A percentile compares a stretch with the other conserved stretches of the same genome.
Conservation (phyloP, 1,140 invertebrate genomes). For the Cataglyphis hispanica region DNA sequence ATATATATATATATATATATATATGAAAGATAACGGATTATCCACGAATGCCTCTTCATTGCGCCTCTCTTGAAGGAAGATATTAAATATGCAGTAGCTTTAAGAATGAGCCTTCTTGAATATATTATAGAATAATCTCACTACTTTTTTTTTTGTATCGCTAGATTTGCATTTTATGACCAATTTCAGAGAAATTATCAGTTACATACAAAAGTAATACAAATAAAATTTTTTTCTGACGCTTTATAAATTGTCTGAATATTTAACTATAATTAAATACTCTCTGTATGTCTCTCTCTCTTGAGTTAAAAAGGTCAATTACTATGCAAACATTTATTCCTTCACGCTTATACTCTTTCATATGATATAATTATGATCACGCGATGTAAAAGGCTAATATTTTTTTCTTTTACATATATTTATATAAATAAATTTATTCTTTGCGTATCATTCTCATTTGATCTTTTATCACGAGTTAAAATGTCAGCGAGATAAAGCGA, state of each 20-base stretch:
- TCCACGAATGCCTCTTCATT: neutral
- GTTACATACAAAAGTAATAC: neutral
- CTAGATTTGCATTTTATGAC: neutral
- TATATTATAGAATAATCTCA: neutral
- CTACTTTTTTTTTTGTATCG: neutral
- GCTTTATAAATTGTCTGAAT: conserved; percentile 4
- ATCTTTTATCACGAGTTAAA: neutral
- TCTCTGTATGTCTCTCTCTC: neutral
- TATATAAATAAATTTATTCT: too few species aligned
- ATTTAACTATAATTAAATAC: neutral
- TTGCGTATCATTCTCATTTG: neutral
- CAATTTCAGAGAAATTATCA: neutral
- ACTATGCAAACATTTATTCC: conserved; percentile 6
- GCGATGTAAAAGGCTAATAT: neutral
- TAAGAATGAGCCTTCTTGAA: neutral
- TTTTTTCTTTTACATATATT: neutral
- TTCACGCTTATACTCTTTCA: neutral
- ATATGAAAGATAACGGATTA: neutral
- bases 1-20: neutral
- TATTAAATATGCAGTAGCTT: neutral
- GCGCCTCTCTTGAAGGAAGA: neutral
- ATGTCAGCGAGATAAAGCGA: neutral
- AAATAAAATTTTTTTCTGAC: neutral
- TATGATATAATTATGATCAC: neutral
- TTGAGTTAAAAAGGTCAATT: conserved; percentile 25